phyloP scores from a whole-genome alignment of 2,797 vertebrate species.

The Alauda arvensis region DNA sequence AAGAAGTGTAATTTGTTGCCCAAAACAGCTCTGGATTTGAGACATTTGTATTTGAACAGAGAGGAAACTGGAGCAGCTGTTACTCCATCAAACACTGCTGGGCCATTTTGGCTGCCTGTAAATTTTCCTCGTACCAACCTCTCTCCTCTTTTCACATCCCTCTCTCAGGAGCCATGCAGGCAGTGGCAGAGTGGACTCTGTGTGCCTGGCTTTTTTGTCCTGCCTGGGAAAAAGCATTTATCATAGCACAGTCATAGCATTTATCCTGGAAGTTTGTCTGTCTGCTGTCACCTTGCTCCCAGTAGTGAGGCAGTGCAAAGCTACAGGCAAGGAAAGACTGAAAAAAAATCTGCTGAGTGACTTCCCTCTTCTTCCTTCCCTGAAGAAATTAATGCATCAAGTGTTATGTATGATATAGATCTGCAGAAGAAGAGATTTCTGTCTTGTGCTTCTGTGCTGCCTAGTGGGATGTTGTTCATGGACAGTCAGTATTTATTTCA shows the following conservation, averaged over 20 bases:
- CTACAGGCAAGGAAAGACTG: background rate
- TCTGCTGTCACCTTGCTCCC: background rate
- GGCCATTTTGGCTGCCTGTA: background rate
- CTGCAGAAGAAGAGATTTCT: background rate
- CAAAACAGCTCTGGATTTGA: background rate
- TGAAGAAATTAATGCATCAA: background rate
- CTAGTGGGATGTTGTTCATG: background rate
- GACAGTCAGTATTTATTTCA: conserved; percentile 9
- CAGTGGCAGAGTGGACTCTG: background rate
- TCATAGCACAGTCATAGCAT: fast-evolving
- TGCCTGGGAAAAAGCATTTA: background rate
- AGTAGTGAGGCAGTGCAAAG: background rate
- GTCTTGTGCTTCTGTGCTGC: background rate
- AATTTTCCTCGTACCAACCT: background rate
- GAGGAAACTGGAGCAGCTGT: background rate
- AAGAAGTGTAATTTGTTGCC: background rate
- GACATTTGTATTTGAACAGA: background rate
- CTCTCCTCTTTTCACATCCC: background rate
- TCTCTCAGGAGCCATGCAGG: background rate
- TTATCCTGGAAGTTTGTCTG: background rate
- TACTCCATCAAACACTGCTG: background rate
- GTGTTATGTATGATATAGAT: background rate
- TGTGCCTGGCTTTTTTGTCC: background rate
- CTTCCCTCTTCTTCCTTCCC: background rate
- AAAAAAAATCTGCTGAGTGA: conserved; percentile 3